Evolutionary conservation across 2,888 invertebrate genomes (phyloP), one percentile per base, ranked within the genome.

Genomic region (Melolontha melolontha): DNA sequence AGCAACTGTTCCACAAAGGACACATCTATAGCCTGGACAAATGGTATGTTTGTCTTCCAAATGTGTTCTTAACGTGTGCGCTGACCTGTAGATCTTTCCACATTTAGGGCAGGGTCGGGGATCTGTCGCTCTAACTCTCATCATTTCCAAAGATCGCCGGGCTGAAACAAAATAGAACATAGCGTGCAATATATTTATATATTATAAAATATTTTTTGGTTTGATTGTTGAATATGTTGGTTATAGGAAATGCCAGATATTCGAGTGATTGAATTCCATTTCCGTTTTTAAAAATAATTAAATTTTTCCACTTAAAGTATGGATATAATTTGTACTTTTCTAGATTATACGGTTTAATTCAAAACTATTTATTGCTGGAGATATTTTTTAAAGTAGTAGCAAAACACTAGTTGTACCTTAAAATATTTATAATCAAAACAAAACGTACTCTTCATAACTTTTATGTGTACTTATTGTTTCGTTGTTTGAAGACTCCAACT

Each of bases 21-120:
- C 95, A 83, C 96, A 96, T 62, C 96, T 89, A 81, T 95, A 96
- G 62, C 96, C 96, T 0, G 95, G 95, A 80, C 96, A 96, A 77
- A 95, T 91, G 40, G 96, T 96, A 83, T 96, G 96, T 81, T 96
- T 96, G 82, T 96, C 96, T 83, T 96, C 96, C 72, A 96, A 87
- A 83, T 96, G 96, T 29, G 96, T 96, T 72, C 95, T 88, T 75
- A 96, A 85, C 11, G 96, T 96, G 84, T 96, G 96, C 14, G 96
- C 95, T 34, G 95, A 95, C 70, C 95, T 88, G 84, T 95, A 95
- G 80, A 95, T 95, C 86, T 95, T 95, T 50, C 95, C 95, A 82
- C 96, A 96, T 80, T 96, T 95, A 11, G 95, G 95, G 81, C 96
- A 96, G 1, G 95, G 96, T 49, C 96, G 87, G 1, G 95, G 96